Conservation (phyloP, 2,113 vertebrate species). For the Sinocyclocheilus maitianheensis region DNA sequence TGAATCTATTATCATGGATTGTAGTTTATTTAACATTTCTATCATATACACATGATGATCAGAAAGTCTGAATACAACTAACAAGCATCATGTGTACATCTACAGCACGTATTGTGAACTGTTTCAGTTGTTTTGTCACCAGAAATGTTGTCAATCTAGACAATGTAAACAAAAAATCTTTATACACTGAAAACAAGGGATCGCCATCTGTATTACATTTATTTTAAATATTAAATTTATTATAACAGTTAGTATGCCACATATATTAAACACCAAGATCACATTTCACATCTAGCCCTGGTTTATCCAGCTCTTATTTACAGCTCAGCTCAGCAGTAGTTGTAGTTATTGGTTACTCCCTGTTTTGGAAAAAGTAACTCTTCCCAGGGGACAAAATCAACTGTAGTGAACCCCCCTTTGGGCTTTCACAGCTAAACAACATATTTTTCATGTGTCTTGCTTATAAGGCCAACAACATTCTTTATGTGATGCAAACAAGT, state of each 20-base stretch:
- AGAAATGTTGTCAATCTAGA: neutral
- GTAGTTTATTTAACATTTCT: neutral
- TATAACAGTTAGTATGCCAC: neutral
- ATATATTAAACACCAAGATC: neutral
- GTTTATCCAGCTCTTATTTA: neutral
- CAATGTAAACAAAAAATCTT: neutral
- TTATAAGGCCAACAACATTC: neutral
- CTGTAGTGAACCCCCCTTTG: constrained; percentile 19
- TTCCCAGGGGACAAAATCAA: constrained; percentile 30
- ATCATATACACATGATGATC: neutral
- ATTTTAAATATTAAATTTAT: neutral
- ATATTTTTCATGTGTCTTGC: neutral
- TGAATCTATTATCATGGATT: neutral
- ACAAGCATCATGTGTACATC: neutral
- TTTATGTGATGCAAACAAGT: neutral
- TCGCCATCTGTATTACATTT: neutral
- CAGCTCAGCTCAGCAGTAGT: neutral
- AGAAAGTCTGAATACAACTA: neutral
- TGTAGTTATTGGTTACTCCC: constrained; percentile 27
- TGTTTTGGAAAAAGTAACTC: constrained; percentile 38
- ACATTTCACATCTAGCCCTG: too few relatives aligned
- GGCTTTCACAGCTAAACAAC: constrained; percentile 36
- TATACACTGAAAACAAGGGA: too few relatives aligned
- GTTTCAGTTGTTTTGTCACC: neutral
- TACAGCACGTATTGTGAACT: neutral